Percentiles rank a stretch among this genome's conserved stretches.
Conservation (phyloP, 2,113 vertebrate genomes). For the Daubentonia madagascariensis region DNA sequence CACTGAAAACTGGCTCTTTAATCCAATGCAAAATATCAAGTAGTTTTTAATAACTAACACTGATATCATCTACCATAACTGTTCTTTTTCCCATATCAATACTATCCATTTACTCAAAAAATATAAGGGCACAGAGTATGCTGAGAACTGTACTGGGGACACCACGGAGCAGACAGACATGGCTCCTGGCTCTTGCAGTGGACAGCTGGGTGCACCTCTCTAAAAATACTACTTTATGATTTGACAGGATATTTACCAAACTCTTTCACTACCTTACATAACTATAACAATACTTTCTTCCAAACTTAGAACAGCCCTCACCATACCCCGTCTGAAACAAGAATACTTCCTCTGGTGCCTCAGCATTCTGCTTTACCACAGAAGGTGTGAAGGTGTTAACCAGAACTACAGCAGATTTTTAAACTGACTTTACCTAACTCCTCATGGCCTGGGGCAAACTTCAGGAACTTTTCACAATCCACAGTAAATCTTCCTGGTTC, state of each 20-base stretch:
- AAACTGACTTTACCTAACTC: constrained; percentile 47
- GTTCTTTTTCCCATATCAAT: neutral
- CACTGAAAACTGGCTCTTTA: constrained; percentile 15
- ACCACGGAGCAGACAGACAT: neutral
- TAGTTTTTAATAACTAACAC: constrained; percentile 37
- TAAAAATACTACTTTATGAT: constrained; percentile 5
- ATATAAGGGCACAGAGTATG: neutral
- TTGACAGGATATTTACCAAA: constrained; percentile 19
- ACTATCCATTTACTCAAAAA: constrained; percentile 30
- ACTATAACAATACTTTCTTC: constrained; percentile 29
- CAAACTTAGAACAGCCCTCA: neutral
- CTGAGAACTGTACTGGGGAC: neutral
- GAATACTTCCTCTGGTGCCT: constrained; percentile 40
- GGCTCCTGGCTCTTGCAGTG: neutral
- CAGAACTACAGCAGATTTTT: constrained; percentile 18
- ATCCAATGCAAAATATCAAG: constrained; percentile 18
- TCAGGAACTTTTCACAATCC: constrained; percentile 53
- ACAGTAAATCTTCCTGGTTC: constrained; percentile 42
- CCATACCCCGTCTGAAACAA: neutral
- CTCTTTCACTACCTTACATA: neutral
- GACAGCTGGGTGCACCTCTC: neutral
- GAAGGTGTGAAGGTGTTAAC: neutral
- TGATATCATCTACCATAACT: neutral
- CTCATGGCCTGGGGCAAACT: constrained; percentile 23
- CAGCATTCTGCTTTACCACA: constrained; percentile 27